phyloP scores from a whole-genome alignment of 2,888 invertebrate genomes.

The Gymnocheta viridis region DNA sequence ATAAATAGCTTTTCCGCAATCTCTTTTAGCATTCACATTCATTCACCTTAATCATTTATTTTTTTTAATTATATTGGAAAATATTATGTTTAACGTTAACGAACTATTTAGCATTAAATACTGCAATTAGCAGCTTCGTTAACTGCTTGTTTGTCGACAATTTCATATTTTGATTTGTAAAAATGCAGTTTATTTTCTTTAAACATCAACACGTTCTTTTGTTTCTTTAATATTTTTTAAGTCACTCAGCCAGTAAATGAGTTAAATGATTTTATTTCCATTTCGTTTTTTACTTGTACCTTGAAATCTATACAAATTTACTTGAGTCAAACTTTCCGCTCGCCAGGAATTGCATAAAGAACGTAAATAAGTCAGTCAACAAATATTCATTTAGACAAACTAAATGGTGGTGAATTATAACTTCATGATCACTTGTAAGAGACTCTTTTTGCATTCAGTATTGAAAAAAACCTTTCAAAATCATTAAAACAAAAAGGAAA shows the following conservation, averaged over 20 bases:
- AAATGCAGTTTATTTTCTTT: conserved; percentile 58
- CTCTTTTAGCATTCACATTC: not conserved
- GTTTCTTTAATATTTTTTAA: conserved; percentile 39
- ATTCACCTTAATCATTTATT: no score
- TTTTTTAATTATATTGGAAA: not conserved
- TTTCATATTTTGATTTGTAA: conserved; percentile 70
- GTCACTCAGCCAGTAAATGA: conserved; percentile 51
- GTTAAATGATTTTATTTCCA: conserved; percentile 25
- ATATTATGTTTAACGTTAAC: conserved; percentile 30
- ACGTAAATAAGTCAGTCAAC: conserved; percentile 40
- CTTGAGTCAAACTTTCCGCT: conserved; percentile 17
- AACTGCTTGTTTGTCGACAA: conserved; percentile 69
- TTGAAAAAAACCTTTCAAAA: conserved; percentile 1
- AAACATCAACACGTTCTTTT: conserved; percentile 47
- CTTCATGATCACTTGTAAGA: conserved; percentile 51
- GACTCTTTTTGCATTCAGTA: conserved; percentile 17
- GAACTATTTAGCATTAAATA: conserved; percentile 61
- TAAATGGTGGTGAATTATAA: conserved; percentile 58
- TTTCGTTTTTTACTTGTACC: conserved; percentile 6
- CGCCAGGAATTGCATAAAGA: conserved; percentile 32
- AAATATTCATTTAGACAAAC: conserved; percentile 49
- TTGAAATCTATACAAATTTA: conserved; percentile 32
- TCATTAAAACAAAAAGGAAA: conserved; percentile 16
- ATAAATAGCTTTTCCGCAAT: not conserved
- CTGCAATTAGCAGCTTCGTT: conserved; percentile 69